phyloP scores from a whole-genome alignment of 2,888 invertebrate species.

The Drepana falcataria region DNA sequence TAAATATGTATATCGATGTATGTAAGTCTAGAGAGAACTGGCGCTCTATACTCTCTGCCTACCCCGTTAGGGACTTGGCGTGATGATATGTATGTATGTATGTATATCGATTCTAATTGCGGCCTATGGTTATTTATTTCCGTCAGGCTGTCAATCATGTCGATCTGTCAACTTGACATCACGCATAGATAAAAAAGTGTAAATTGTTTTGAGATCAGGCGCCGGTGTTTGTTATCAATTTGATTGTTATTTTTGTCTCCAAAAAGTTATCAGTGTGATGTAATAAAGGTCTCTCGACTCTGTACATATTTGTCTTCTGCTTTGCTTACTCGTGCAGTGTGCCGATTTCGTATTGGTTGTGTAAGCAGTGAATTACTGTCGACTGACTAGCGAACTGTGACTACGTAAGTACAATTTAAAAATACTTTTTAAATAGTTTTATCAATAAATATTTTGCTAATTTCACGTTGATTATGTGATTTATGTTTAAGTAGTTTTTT shows the following conservation, averaged over 20 bases:
- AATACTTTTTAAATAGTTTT: background rate
- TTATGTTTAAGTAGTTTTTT: too few relatives aligned
- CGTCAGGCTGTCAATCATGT: slow-evolving; percentile 17
- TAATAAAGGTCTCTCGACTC: slow-evolving; percentile 23
- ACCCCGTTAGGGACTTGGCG: too few relatives aligned
- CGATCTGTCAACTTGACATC: slow-evolving; percentile 21
- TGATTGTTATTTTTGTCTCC: slow-evolving; percentile 28
- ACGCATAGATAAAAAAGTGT: slow-evolving; percentile 7
- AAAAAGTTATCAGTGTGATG: slow-evolving; percentile 32
- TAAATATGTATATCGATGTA: too few relatives aligned
- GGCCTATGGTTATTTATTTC: slow-evolving; percentile 4
- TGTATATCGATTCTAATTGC: too few relatives aligned
- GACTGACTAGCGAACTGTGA: background rate
- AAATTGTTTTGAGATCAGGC: slow-evolving; percentile 15
- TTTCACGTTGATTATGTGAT: too few relatives aligned
- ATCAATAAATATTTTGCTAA: too few relatives aligned
- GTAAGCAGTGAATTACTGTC: background rate
- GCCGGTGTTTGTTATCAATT: slow-evolving; percentile 15
- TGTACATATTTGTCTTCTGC: background rate
- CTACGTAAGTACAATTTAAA: background rate
- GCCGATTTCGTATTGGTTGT: background rate
- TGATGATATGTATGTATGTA: too few relatives aligned
- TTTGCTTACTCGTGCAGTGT: background rate
- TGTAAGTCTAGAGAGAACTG: too few relatives aligned
- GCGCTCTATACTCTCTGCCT: too few relatives aligned